phyloP scores from a whole-genome alignment of 2,113 vertebrate genomes.

The Rostratula benghalensis region DNA sequence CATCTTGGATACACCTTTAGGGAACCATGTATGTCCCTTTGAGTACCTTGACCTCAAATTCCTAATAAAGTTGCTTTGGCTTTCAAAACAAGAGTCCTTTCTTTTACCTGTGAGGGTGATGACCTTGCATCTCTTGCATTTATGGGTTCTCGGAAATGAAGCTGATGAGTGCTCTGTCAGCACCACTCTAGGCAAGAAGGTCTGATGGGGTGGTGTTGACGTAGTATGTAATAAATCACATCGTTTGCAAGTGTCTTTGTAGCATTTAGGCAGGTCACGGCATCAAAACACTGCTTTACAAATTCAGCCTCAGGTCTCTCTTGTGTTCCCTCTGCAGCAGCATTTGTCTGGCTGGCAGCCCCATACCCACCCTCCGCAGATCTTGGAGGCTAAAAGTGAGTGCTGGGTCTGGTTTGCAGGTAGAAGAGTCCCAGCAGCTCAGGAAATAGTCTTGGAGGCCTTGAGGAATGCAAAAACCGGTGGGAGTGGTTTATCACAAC shows the following conservation, averaged over 20 bases:
- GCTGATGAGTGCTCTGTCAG: not conserved
- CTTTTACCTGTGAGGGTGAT: not conserved
- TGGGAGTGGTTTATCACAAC: not conserved
- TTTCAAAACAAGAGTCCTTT: not conserved
- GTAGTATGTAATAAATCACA: not conserved
- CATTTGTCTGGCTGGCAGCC: not conserved
- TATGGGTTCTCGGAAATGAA: not conserved
- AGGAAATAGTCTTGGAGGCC: not conserved
- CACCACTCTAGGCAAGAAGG: not conserved
- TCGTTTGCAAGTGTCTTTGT: not conserved
- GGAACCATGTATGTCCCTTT: not conserved
- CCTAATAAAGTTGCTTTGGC: not conserved
- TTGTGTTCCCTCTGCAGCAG: not conserved
- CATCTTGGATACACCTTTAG: not conserved
- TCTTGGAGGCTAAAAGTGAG: not conserved
- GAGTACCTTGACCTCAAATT: not conserved
- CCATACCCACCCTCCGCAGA: accelerated
- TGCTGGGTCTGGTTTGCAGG: not conserved
- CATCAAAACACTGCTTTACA: not conserved
- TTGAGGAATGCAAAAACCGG: not conserved
- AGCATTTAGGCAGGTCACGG: not conserved
- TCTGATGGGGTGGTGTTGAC: not conserved
- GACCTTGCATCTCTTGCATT: not conserved
- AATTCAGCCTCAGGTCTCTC: not conserved
- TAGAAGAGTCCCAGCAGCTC: not conserved